Percentiles rank a stretch among this genome's conserved stretches.
Evolutionary conservation across 2,888 invertebrate genomes (phyloP).

Genomic region (Eustalomyia histrio): DNA sequence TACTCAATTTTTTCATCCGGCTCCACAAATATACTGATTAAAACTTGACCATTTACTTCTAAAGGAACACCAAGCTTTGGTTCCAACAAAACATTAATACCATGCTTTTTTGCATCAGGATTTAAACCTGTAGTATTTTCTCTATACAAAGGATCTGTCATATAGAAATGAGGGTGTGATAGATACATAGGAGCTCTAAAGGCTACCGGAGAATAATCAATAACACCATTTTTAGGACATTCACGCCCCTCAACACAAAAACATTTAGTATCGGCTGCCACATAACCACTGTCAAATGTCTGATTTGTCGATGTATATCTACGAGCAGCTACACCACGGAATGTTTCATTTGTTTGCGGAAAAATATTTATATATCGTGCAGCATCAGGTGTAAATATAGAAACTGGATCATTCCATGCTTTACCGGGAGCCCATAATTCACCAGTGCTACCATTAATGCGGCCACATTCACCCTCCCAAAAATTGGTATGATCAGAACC

Average conservation of each 20-base stretch:
- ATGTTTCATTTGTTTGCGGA: slow-evolving; percentile 67
- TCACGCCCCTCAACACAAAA: slow-evolving; percentile 81
- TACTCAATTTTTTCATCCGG: slow-evolving; percentile 81
- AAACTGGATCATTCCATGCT: slow-evolving; percentile 80
- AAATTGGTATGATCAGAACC: slow-evolving; percentile 81
- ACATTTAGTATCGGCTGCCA: slow-evolving; percentile 83
- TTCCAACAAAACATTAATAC: slow-evolving; percentile 85
- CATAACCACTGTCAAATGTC: slow-evolving; percentile 86
- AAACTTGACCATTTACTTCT: slow-evolving; percentile 85
- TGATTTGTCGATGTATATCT: slow-evolving; percentile 81
- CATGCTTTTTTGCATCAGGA: slow-evolving; percentile 83
- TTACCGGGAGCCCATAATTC: slow-evolving; percentile 87
- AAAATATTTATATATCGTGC: slow-evolving; percentile 84
- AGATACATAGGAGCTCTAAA: slow-evolving; percentile 89
- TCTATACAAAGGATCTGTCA: slow-evolving; percentile 85
- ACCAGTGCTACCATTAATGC: slow-evolving; percentile 86
- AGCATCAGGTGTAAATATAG: slow-evolving; percentile 87
- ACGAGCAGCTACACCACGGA: slow-evolving; percentile 72
- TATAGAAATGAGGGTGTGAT: slow-evolving; percentile 89
- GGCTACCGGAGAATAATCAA: slow-evolving; percentile 86
- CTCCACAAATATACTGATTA: slow-evolving; percentile 84
- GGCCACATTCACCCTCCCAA: slow-evolving; percentile 84
- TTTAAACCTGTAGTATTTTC: slow-evolving; percentile 84
- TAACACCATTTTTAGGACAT: slow-evolving; percentile 82
- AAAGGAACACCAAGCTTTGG: slow-evolving; percentile 89